phyloP scores from a whole-genome alignment of 2,797 vertebrate species.

The Lacerta agilis region DNA sequence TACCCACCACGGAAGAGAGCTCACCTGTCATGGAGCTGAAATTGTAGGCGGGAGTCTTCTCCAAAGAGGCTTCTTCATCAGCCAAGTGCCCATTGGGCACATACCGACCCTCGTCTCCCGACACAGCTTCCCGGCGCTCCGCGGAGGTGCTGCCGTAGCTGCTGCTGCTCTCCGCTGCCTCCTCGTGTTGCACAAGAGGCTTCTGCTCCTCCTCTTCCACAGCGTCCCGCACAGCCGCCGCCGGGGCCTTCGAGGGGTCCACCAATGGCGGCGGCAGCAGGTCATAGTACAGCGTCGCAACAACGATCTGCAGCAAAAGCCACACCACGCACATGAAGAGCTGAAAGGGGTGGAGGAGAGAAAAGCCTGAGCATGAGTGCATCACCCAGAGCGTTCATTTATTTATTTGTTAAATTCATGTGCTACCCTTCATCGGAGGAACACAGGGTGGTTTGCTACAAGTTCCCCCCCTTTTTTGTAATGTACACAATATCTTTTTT shows the following conservation, averaged over 20 bases:
- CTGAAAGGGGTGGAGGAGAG: slow-evolving; percentile 58
- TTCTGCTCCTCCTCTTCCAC: slow-evolving; percentile 53
- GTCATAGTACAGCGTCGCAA: slow-evolving; percentile 86
- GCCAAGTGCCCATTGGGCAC: slow-evolving; percentile 51
- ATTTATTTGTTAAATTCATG: too few species aligned
- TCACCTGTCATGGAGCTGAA: slow-evolving; percentile 76
- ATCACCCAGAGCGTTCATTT: not conserved
- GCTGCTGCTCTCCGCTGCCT: slow-evolving; percentile 68
- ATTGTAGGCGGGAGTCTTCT: slow-evolving; percentile 52
- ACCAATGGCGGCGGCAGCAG: slow-evolving; percentile 34
- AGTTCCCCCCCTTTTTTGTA: too few species aligned
- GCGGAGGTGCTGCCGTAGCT: slow-evolving; percentile 72
- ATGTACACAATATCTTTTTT: too few species aligned
- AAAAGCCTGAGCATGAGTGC: not conserved
- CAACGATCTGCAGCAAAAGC: slow-evolving; percentile 82
- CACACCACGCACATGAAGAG: slow-evolving; percentile 87
- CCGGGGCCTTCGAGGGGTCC: not conserved
- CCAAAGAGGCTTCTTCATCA: slow-evolving; percentile 3
- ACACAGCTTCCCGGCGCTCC: not conserved
- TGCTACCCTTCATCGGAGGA: too few species aligned
- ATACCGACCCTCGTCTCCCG: slow-evolving; percentile 22
- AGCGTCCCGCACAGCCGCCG: not conserved
- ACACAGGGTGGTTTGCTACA: too few species aligned
- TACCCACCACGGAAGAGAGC: not conserved
- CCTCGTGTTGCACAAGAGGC: slow-evolving; percentile 57